Evolutionary conservation across 64 coral and sea anemone species (phyloP).

Genomic region (Montipora capricornis): DNA sequence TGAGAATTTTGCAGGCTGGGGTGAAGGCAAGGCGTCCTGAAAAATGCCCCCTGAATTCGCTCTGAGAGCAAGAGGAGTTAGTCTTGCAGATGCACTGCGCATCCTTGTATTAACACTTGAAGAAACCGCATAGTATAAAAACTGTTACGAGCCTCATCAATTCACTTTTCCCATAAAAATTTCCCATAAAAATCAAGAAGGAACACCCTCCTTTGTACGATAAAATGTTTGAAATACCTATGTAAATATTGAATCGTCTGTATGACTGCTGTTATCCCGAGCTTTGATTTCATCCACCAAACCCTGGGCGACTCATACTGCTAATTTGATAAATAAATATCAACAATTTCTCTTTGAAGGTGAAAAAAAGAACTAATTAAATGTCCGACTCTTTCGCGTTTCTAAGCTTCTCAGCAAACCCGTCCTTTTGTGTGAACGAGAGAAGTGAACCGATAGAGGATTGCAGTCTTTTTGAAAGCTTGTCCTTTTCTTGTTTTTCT

Average conservation of each 20-base stretch:
- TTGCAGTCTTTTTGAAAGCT: not conserved
- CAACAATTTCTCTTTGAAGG: not conserved
- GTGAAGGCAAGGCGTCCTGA: no score
- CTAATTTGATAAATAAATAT: slow-evolving; percentile 4
- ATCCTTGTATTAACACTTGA: no score
- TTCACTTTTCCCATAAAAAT: not conserved
- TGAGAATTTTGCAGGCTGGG: no score
- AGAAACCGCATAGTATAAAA: no score
- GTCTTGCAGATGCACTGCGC: no score
- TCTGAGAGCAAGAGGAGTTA: no score
- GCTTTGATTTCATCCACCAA: not conserved
- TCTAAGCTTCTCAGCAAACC: slow-evolving; percentile 71
- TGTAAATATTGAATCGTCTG: not conserved
- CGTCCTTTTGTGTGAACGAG: slow-evolving; percentile 74
- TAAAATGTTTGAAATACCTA: not conserved
- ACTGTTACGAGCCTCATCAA: no score
- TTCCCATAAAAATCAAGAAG: not conserved
- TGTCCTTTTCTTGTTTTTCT: slow-evolving; percentile 10
- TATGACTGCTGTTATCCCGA: not conserved
- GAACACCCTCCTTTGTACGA: not conserved
- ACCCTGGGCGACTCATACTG: not conserved
- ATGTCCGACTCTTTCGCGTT: slow-evolving; percentile 73
- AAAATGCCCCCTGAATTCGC: no score
- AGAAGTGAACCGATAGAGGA: slow-evolving; percentile 62
- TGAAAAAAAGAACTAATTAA: not conserved